Conservation (phyloP, 2,113 vertebrate species). For the Illadopsis cleaveri region DNA sequence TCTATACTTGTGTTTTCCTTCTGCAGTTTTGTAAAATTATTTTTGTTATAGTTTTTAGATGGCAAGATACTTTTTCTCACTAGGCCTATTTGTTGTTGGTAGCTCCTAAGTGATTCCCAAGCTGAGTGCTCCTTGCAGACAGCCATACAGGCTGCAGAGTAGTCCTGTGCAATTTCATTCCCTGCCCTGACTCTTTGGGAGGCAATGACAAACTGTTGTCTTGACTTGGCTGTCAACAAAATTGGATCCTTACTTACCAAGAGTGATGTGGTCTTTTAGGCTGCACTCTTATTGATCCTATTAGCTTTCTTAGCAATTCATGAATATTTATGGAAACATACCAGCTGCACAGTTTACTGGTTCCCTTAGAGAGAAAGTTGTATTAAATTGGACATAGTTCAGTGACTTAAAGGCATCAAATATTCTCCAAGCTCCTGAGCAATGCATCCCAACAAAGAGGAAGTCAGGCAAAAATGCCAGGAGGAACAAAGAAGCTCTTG, state of each 20-base stretch:
- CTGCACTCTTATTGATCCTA: constrained; percentile 10
- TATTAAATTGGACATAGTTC: constrained; percentile 37
- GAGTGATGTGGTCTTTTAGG: not conserved
- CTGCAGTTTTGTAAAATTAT: not conserved
- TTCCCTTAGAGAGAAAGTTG: constrained; percentile 9
- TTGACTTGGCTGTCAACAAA: not conserved
- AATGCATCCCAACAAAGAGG: not conserved
- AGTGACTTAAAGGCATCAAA: constrained; percentile 9
- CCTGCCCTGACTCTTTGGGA: not conserved
- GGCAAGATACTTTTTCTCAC: not conserved
- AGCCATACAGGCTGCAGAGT: not conserved
- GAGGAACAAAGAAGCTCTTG: not conserved
- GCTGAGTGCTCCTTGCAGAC: not conserved
- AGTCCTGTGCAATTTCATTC: not conserved
- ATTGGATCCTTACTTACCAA: not conserved
- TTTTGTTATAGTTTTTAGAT: not conserved
- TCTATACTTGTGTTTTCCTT: not conserved
- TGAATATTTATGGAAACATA: constrained; percentile 45
- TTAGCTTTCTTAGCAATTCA: constrained; percentile 22
- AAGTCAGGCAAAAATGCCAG: not conserved
- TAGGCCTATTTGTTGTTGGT: not conserved
- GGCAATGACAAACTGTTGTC: not conserved
- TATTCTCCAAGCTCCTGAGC: not conserved
- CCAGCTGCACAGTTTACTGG: not conserved
- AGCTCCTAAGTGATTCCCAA: not conserved